These are phyloP conservation scores for Picus viridis DNA, from an alignment of 2,797 vertebrate genomes.

Conservation along the genomic window DNA sequence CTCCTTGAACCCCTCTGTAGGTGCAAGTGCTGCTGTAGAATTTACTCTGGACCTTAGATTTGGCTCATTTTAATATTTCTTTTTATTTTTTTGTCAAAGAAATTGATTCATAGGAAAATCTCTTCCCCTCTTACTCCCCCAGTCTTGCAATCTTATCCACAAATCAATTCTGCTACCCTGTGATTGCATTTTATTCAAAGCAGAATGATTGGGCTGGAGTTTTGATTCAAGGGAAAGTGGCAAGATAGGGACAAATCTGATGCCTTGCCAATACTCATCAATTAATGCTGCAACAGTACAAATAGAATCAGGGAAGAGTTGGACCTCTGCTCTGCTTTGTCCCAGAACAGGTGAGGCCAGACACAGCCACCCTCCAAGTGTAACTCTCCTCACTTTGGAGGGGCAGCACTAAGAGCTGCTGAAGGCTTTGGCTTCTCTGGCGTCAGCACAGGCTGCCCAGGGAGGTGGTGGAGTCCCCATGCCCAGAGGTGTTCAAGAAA, in stretches of 20 bases:
- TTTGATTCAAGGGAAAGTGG: conserved; percentile 33
- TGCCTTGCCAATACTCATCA: conserved; percentile 16
- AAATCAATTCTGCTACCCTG: conserved; percentile 15
- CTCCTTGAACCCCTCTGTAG: too few relatives aligned
- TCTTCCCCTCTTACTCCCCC: not conserved
- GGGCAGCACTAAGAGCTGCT: not conserved
- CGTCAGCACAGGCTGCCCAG: too few relatives aligned
- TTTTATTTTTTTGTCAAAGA: not conserved
- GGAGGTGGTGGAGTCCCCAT: too few relatives aligned
- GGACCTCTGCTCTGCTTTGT: not conserved
- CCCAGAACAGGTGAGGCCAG: accelerated
- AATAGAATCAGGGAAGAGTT: not conserved
- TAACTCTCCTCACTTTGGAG: not conserved
- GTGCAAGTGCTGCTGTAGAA: not conserved
- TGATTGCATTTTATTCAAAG: conserved; percentile 20
- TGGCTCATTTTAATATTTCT: not conserved
- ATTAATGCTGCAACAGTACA: not conserved
- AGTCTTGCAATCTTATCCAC: not conserved
- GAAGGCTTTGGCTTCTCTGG: not conserved
- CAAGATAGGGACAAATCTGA: conserved; percentile 10
- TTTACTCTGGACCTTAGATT: not conserved
- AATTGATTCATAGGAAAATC: conserved; percentile 21
- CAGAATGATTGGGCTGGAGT: conserved; percentile 17
- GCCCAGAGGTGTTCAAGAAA: too few relatives aligned
- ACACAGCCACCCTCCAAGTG: not conserved